These are phyloP conservation scores for Corbicula japonica DNA, from an alignment of 2,888 invertebrate genomes.

Conservation along the genomic window DNA sequence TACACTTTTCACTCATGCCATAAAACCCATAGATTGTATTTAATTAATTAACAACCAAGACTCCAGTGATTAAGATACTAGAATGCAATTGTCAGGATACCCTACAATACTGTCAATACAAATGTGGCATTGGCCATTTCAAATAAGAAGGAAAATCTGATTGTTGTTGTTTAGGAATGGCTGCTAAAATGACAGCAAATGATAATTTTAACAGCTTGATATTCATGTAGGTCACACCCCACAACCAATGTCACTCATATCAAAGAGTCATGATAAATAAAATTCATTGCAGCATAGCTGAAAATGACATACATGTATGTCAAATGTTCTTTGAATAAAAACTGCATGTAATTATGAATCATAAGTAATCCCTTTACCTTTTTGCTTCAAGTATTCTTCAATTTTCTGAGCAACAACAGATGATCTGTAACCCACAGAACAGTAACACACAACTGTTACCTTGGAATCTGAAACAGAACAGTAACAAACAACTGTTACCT, in stretches of 20 bases:
- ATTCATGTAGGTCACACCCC: neutral
- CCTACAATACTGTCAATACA: no score
- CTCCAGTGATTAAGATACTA: no score
- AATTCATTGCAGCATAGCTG: neutral
- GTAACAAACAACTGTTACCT: no score
- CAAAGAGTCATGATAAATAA: neutral
- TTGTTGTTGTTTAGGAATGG: no score
- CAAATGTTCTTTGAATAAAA: neutral
- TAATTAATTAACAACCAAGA: no score
- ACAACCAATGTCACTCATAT: neutral
- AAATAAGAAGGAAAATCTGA: no score
- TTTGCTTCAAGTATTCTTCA: conserved; percentile 55
- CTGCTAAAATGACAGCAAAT: no score
- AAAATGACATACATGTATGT: neutral
- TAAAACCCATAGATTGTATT: no score
- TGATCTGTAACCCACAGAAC: conserved; percentile 84
- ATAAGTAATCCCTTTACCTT: conserved; percentile 25
- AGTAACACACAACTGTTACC: conserved; percentile 81
- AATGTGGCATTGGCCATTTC: no score
- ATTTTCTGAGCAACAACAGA: conserved; percentile 79
- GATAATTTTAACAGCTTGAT: no score
- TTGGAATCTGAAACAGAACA: conserved; percentile 56
- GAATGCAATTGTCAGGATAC: no score
- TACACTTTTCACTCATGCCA: no score
- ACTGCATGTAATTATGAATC: neutral